phyloP scores from a whole-genome alignment of 2,113 vertebrate genomes.

The Dolichotis patagonum region DNA sequence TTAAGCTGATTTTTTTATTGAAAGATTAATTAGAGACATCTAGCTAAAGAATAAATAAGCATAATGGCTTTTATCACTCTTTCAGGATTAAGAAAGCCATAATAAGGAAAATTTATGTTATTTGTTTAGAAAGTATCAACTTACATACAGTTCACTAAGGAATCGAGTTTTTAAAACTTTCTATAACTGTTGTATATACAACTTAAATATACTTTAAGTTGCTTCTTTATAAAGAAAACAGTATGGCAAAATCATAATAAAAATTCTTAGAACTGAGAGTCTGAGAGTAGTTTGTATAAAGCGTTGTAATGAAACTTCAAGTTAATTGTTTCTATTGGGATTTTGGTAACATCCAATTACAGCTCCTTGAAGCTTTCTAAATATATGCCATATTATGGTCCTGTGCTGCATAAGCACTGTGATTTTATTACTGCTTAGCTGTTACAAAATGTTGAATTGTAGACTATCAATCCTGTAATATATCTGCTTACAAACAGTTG shows the following conservation, averaged over 20 bases:
- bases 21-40: conserved; percentile 3
- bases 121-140: neutral
- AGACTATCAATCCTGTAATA: neutral
- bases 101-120: neutral
- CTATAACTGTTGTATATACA: neutral
- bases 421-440: conserved; percentile 76
- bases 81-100: neutral
- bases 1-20: neutral
- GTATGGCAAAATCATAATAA: neutral
- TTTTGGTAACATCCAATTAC: conserved; percentile 59
- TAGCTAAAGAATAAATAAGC: neutral
- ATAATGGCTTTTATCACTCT: neutral
- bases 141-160: neutral
- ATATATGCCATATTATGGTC: conserved; percentile 25
- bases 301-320: conserved; percentile 61
- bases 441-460: conserved; percentile 67
- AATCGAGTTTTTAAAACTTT: neutral
- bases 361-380: conserved; percentile 72
- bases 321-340: conserved; percentile 73
- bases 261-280: neutral
- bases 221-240: conserved; percentile 24
- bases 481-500: conserved; percentile 69
- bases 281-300: conserved; percentile 30
- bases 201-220: neutral
- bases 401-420: conserved; percentile 65